Conservation (phyloP, 2,888 invertebrate species). For the Morpho helenor region DNA sequence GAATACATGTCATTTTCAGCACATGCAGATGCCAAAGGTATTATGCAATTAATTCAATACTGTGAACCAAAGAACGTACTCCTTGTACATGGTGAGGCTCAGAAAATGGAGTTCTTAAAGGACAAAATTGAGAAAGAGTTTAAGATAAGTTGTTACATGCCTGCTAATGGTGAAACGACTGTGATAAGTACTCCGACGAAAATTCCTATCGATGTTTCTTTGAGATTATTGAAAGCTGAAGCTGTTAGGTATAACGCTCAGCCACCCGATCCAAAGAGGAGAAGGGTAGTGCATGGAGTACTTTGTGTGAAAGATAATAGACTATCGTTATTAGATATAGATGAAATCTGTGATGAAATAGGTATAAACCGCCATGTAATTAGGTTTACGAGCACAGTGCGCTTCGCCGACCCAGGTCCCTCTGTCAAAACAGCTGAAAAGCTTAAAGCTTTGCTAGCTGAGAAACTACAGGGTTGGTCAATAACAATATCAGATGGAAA, state of each 20-base stretch:
- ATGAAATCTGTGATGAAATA: conserved; percentile 92
- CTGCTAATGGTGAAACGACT: conserved; percentile 98
- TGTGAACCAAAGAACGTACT: conserved; percentile 98
- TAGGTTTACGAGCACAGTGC: conserved; percentile 92
- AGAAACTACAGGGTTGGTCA: conserved; percentile 89
- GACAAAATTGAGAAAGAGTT: conserved; percentile 96
- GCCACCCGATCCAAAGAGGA: conserved; percentile 92
- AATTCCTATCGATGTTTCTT: conserved; percentile 93
- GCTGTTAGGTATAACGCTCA: conserved; percentile 88
- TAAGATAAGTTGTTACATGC: conserved; percentile 94
- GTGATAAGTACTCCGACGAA: conserved; percentile 91
- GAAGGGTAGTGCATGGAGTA: conserved; percentile 93
- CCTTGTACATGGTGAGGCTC: conserved; percentile 98
- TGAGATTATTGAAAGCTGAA: conserved; percentile 89
- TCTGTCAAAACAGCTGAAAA: conserved; percentile 88
- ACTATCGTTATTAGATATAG: conserved; percentile 91
- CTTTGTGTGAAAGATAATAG: conserved; percentile 93
- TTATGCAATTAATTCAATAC: conserved; percentile 98
- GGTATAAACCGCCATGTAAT: conserved; percentile 88
- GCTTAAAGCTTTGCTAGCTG: conserved; percentile 85
- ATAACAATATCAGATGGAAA: conserved; percentile 89
- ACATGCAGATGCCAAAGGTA: conserved; percentile 99
- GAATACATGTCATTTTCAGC: conserved; percentile 99
- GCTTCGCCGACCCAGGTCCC: conserved; percentile 89
- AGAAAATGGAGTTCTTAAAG: conserved; percentile 98